These are phyloP conservation scores for Dryococelus australis DNA, from an alignment of 2,888 invertebrate genomes.

Conservation along the genomic window DNA sequence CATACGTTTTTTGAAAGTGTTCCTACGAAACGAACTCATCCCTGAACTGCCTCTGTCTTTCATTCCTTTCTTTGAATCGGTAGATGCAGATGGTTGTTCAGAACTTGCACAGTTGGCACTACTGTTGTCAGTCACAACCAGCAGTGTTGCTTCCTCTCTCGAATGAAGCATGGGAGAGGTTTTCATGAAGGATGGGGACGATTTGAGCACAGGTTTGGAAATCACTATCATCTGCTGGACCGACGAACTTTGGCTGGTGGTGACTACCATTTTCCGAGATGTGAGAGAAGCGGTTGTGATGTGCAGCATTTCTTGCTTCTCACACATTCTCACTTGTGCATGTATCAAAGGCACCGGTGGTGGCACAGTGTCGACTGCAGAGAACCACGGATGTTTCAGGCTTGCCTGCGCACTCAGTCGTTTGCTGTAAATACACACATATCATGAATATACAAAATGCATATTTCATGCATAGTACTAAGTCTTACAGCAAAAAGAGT, in stretches of 20 bases:
- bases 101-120: neutral
- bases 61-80: neutral
- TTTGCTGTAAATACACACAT: constrained; percentile 68
- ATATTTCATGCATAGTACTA: no score
- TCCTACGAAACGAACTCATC: constrained; percentile 51
- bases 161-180: neutral
- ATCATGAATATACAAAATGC: no score
- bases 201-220: neutral
- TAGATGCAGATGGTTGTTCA: neutral
- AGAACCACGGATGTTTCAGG: constrained; percentile 90
- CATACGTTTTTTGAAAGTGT: constrained; percentile 59
- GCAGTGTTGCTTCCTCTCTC: neutral
- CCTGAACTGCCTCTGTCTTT: constrained; percentile 29
- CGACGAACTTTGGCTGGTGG: neutral
- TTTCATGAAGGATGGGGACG: neutral
- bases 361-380: constrained; percentile 55
- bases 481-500: no score
- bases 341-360: neutral
- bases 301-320: neutral
- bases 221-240: neutral
- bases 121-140: neutral
- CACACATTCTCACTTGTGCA: neutral
- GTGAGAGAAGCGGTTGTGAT: neutral
- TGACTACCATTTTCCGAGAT: neutral
- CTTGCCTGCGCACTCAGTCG: constrained; percentile 89